phyloP scores from a whole-genome alignment of 2,888 invertebrate species.

The Dicranocentrus wangi region DNA sequence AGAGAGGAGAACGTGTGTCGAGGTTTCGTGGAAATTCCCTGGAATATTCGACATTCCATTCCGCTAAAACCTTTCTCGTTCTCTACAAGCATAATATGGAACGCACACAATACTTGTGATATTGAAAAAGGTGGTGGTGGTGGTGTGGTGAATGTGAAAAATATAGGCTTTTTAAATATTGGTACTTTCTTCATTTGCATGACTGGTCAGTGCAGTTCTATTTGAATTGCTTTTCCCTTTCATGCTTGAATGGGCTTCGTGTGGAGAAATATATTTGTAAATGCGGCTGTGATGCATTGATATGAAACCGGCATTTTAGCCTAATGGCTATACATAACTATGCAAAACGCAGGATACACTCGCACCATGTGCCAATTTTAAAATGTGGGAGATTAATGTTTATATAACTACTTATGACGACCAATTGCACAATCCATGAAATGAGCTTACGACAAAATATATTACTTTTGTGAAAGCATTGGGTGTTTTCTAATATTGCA shows the following conservation, averaged over 20 bases:
- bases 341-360: neutral
- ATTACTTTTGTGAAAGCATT: too few species aligned
- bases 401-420: too few species aligned
- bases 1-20: neutral
- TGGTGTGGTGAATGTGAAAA: too few species aligned
- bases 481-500: too few species aligned
- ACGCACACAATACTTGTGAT: too few species aligned
- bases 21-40: neutral
- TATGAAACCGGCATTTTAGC: constrained; percentile 1
- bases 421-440: too few species aligned
- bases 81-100: too few species aligned
- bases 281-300: neutral
- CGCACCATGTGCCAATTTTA: neutral
- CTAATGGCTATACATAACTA: neutral
- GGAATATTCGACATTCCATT: neutral
- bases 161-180: too few species aligned
- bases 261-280: neutral
- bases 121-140: too few species aligned
- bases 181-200: constrained; percentile 7
- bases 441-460: too few species aligned
- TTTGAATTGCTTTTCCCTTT: neutral
- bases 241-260: too few species aligned
- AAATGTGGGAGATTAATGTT: neutral
- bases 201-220: neutral
- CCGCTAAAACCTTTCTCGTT: too few species aligned